Evolutionary conservation across 2,888 invertebrate genomes (phyloP), one percentile per base, ranked within the genome.

Genomic region (Lymantria dispar): DNA sequence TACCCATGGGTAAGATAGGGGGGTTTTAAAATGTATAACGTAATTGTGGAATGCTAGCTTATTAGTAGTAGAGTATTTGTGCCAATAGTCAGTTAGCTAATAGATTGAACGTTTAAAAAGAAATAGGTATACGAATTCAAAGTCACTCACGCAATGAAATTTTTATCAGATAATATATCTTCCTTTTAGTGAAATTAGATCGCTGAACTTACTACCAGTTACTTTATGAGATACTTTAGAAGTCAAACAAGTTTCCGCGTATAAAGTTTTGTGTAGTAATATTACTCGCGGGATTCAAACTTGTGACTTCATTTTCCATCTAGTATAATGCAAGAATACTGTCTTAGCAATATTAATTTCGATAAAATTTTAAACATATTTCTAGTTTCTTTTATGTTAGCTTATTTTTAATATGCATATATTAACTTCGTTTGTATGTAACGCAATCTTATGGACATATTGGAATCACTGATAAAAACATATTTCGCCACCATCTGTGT

Each of bases 271-370:
- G 46, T 54, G 43, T 54, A 50, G 68, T 54, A 67, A 71, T 72
- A 71, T 65, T 62, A 64, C 68, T 67, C 71, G 43, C 45, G 68
- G 71, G 66, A 36, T 62, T 70, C 50, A 56, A 64, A 66, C 63
- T 61, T 46, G 43, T 50, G 59, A 61, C 58, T 61, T 57, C 60
- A 52, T 68, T 62, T 63, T 49, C 59, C 57, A 59, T 51, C 48
- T 45, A 58, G 51, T 61, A 49, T 62, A 59, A 64, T 62, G 58
- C 57, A 52, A 52, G 59, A 11, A 22, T 41, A 55, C 50, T 48
- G 45, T 56, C 43, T 54, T 50, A 61, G 52, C 46, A 58, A 44
- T 48, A 43, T 58, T 41, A 45, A 8, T 40, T 31, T 22, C 43
- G 29, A 52, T 56, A 43, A 40, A 30, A 7, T 33, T 10, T 33